phyloP scores from a whole-genome alignment of 1,140 invertebrate genomes.

The Phymorhynchus buccinoides region DNA sequence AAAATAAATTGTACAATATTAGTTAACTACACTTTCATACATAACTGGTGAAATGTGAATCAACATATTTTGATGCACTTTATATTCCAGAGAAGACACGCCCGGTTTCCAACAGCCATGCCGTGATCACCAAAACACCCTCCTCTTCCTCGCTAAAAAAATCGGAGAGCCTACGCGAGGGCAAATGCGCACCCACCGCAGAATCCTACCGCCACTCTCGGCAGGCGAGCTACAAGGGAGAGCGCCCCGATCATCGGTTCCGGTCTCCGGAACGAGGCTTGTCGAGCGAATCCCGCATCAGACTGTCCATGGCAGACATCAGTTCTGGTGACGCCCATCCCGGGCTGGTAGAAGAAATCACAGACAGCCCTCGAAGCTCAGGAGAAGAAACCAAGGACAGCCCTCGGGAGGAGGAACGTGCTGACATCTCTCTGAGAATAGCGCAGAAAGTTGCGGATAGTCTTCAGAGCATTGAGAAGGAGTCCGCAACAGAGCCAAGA shows the following conservation, averaged over 20 bases:
- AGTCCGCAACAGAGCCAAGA: not conserved
- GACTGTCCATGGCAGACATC: not conserved
- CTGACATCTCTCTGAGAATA: too few species aligned
- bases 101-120: slow-evolving; percentile 3
- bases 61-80: not conserved
- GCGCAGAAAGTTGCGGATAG: too few species aligned
- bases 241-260: slow-evolving; percentile 16
- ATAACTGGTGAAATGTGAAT: too few species aligned
- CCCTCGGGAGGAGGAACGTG: too few species aligned
- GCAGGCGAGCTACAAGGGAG: slow-evolving; percentile 34
- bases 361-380: slow-evolving; percentile 19
- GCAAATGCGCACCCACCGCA: not conserved
- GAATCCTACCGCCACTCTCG: slow-evolving; percentile 23
- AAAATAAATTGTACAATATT: too few species aligned
- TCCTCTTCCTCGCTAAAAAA: slow-evolving; percentile 32
- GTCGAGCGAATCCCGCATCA: not conserved
- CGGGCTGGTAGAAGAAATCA: slow-evolving; percentile 34
- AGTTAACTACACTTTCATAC: too few species aligned
- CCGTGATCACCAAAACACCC: not conserved
- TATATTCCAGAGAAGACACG: slow-evolving; percentile 8
- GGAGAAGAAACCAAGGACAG: not conserved
- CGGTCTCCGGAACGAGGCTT: slow-evolving; percentile 15
- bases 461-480: not conserved
- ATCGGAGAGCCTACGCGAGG: slow-evolving; percentile 32
- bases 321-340: not conserved